These are phyloP conservation scores for Drosophila affinis DNA, from an alignment of 2,888 invertebrate genomes.

Conservation along the genomic window DNA sequence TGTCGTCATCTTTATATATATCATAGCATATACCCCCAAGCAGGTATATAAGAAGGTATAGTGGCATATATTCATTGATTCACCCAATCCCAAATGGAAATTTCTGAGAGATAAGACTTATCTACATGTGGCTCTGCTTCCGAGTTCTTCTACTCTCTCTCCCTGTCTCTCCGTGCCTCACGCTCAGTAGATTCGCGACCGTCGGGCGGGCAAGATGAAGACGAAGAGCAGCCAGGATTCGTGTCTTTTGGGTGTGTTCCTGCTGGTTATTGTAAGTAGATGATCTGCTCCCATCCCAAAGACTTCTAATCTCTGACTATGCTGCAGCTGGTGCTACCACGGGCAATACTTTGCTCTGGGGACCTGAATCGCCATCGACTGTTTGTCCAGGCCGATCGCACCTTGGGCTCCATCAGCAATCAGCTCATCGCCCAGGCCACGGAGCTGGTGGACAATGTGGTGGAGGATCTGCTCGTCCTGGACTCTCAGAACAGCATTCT, in stretches of 20 bases:
- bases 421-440: conserved; percentile 54
- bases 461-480: conserved; percentile 60
- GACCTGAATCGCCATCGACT: conserved; percentile 53
- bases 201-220: conserved; percentile 43
- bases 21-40: neutral
- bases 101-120: conserved; percentile 56
- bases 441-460: conserved; percentile 56
- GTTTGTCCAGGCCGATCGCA: conserved; percentile 56
- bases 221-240: conserved; percentile 23
- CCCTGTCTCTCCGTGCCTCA: neutral
- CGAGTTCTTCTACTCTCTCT: conserved; percentile 3
- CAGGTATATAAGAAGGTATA: neutral
- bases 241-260: conserved; percentile 2
- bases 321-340: conserved; percentile 4
- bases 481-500: conserved; percentile 57
- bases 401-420: conserved; percentile 44
- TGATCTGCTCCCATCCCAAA: neutral
- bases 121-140: conserved; percentile 25
- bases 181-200: conserved; percentile 48
- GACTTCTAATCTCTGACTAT: neutral
- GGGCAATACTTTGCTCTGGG: conserved; percentile 29
- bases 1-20: conserved; percentile 45
- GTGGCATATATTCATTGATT: conserved; percentile 7
- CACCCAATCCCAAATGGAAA: conserved; percentile 31
- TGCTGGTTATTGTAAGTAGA: conserved; percentile 44